Evolutionary conservation across 2,113 vertebrate species (phyloP).

Genomic region (Microcebus ravelobensis): DNA sequence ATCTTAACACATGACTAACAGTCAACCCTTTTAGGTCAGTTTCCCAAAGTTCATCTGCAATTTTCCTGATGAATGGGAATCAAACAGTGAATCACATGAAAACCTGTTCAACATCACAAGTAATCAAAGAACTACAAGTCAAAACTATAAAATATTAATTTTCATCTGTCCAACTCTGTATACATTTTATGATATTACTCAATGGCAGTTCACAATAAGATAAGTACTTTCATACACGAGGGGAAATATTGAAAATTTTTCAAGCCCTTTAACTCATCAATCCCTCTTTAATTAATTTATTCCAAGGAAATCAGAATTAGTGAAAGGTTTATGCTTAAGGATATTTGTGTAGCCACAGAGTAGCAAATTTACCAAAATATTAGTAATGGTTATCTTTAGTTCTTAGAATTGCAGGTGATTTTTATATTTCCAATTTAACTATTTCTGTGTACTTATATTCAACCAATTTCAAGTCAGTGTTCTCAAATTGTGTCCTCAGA

Average conservation of each 20-base stretch:
- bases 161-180: neutral
- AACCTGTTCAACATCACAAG: neutral
- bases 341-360: neutral
- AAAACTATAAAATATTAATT: neutral
- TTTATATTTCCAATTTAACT: slow-evolving; percentile 23
- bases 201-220: neutral
- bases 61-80: neutral
- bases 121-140: neutral
- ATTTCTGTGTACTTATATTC: neutral
- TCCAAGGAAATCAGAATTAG: slow-evolving; percentile 24
- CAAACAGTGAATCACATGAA: neutral
- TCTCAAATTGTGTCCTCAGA: slow-evolving; percentile 11
- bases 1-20: neutral
- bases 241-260: neutral
- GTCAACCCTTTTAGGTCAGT: slow-evolving; percentile 6
- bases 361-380: slow-evolving; percentile 32
- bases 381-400: neutral
- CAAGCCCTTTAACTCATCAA: slow-evolving; percentile 2
- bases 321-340: neutral
- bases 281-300: slow-evolving; percentile 10
- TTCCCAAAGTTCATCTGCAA: slow-evolving; percentile 17
- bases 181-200: neutral
- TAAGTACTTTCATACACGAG: neutral
- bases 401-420: neutral
- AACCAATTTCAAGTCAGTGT: neutral